phyloP scores from a whole-genome alignment of 2,113 vertebrate genomes.

The Hydropotes inermis region DNA sequence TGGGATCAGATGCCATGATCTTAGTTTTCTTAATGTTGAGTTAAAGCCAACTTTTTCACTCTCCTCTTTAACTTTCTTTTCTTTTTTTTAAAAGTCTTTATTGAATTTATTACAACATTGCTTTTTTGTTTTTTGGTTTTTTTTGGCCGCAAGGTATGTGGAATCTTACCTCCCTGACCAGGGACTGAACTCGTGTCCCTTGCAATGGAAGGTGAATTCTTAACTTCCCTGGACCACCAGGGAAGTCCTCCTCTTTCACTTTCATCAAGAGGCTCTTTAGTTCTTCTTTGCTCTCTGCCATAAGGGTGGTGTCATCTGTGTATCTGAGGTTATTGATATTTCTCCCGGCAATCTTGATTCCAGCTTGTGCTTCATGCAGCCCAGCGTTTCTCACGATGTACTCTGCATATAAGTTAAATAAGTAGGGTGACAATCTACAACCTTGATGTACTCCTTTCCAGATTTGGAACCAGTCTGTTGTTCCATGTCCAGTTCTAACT shows the following conservation, averaged over 20 bases:
- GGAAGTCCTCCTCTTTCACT: background rate
- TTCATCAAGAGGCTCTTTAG: background rate
- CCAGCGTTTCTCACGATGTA: background rate
- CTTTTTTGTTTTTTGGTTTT: too few relatives aligned
- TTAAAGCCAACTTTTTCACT: background rate
- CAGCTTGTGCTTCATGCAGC: background rate
- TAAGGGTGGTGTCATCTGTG: background rate
- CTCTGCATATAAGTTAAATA: background rate
- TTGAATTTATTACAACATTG: too few relatives aligned
- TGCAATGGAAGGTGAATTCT: too few relatives aligned
- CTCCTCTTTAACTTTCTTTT: background rate
- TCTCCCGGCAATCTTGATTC: background rate
- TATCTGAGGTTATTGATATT: background rate
- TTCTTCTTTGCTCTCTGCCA: background rate
- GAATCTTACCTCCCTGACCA: too few relatives aligned
- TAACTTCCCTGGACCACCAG: too few relatives aligned
- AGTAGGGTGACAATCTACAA: background rate
- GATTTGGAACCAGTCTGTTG: background rate
- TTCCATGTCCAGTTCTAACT: background rate
- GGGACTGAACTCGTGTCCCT: too few relatives aligned
- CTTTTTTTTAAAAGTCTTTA: too few relatives aligned
- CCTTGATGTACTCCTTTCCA: background rate
- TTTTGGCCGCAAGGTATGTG: too few relatives aligned
- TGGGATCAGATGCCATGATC: background rate
- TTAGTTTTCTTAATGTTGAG: background rate